Evolutionary conservation across 2,888 invertebrate species (phyloP).

Genomic region (Conus canariensis): DNA sequence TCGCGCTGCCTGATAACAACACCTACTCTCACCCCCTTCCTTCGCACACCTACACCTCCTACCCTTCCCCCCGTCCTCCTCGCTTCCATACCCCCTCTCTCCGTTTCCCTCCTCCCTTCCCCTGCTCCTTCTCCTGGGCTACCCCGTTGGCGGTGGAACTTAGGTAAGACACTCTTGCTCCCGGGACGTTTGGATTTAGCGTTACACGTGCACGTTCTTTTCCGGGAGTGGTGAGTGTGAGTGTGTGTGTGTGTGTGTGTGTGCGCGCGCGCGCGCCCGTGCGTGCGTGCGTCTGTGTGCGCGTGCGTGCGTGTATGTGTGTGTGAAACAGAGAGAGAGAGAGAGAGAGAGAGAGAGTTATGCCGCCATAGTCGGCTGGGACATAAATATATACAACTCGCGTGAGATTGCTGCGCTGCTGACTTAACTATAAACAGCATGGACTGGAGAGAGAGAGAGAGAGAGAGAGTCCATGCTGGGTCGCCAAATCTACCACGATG

Average conservation of each 20-base stretch:
- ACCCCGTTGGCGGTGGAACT: not conserved
- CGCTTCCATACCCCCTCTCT: not conserved
- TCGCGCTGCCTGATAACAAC: constrained; percentile 42
- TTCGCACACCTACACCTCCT: not conserved
- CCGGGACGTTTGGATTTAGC: too few relatives aligned
- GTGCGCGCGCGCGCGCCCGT: too few relatives aligned
- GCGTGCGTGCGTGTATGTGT: not conserved
- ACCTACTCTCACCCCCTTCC: not conserved
- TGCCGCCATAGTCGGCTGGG: not conserved
- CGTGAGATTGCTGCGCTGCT: too few relatives aligned
- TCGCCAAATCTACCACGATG: too few relatives aligned
- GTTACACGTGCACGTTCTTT: too few relatives aligned
- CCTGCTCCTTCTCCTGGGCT: not conserved
- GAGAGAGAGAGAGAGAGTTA: not conserved
- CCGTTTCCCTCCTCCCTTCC: not conserved
- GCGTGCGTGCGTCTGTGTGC: not conserved
- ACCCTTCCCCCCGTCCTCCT: not conserved
- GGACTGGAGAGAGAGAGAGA: too few relatives aligned
- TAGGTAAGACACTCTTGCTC: not conserved
- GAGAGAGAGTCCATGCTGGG: too few relatives aligned
- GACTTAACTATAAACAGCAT: too few relatives aligned
- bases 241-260: too few relatives aligned
- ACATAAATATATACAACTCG: too few relatives aligned
- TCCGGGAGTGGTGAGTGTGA: too few relatives aligned
- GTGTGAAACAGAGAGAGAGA: too few relatives aligned